phyloP scores from a whole-genome alignment of 1,140 invertebrate species.

The Psix sp. region DNA sequence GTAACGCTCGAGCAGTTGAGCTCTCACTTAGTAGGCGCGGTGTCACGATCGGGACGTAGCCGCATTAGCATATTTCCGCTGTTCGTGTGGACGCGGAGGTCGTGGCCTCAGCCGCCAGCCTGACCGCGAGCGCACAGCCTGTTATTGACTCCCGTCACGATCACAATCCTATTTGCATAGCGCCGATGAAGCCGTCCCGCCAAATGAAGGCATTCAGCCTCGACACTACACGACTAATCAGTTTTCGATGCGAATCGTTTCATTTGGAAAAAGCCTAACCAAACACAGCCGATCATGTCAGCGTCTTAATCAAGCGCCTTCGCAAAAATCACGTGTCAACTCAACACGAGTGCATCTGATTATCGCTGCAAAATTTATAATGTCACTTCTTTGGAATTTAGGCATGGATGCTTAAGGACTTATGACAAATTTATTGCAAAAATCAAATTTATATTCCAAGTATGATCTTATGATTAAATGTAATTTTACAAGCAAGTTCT shows the following conservation, averaged over 20 bases:
- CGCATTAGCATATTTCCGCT: conserved; percentile 63
- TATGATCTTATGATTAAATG: too few relatives aligned
- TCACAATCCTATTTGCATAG: conserved; percentile 69
- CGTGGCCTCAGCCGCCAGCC: conserved; percentile 52
- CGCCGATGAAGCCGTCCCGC: conserved; percentile 53
- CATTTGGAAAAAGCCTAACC: conserved; percentile 21
- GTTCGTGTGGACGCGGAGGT: conserved; percentile 56
- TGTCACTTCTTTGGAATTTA: too few relatives aligned
- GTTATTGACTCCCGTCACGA: conserved; percentile 64
- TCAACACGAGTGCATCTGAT: not conserved
- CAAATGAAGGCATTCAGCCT: conserved; percentile 40
- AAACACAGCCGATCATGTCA: not conserved
- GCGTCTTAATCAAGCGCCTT: not conserved
- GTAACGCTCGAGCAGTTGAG: conserved; percentile 59
- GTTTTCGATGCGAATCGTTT: conserved; percentile 36
- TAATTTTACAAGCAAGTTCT: too few relatives aligned
- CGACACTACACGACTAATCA: conserved; percentile 44
- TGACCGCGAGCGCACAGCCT: conserved; percentile 20
- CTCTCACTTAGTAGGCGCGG: conserved; percentile 63
- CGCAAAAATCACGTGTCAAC: not conserved
- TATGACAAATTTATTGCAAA: too few relatives aligned
- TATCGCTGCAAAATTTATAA: not conserved
- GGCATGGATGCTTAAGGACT: too few relatives aligned
- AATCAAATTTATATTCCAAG: too few relatives aligned
- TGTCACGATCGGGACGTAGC: conserved; percentile 64